These are phyloP conservation scores for Pachyseris speciosa DNA, from an alignment of 64 coral and sea anemone species.

Conservation along the genomic window DNA sequence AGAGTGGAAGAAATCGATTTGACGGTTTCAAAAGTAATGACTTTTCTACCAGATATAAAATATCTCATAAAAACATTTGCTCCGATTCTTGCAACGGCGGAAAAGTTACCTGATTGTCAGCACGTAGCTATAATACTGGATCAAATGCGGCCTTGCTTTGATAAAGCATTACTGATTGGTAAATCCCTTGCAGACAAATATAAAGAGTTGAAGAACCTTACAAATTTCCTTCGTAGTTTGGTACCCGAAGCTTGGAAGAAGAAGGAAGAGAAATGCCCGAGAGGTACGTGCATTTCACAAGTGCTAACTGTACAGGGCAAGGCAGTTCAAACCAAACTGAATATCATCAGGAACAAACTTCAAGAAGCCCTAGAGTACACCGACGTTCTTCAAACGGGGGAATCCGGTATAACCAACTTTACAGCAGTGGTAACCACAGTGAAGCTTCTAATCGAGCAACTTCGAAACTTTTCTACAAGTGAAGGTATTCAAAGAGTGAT, in stretches of 20 bases:
- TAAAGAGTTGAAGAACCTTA: conserved; percentile 45
- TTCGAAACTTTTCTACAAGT: conserved; percentile 79
- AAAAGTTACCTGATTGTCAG: conserved; percentile 76
- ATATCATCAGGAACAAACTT: conserved; percentile 47
- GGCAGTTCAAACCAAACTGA: conserved; percentile 42
- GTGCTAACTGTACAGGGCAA: conserved; percentile 84
- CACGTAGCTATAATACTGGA: conserved; percentile 51
- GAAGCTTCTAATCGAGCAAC: conserved; percentile 73
- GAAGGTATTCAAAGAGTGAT: conserved; percentile 78
- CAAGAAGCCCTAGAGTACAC: conserved; percentile 75
- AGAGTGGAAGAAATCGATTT: conserved; percentile 55
- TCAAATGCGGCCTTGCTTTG: conserved; percentile 67
- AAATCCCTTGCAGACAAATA: conserved; percentile 59
- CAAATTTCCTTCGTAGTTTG: conserved; percentile 47
- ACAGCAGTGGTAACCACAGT: conserved; percentile 59
- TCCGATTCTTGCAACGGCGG: conserved; percentile 59
- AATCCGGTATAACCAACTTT: conserved; percentile 47
- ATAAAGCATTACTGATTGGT: conserved; percentile 63
- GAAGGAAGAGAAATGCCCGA: conserved; percentile 81
- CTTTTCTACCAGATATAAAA: conserved; percentile 67
- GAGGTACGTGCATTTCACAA: conserved; percentile 84
- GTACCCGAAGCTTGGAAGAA: conserved; percentile 73
- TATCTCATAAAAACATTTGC: conserved; percentile 84
- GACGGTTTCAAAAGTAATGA: conserved; percentile 55
- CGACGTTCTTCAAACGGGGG: conserved; percentile 54